Percentiles rank a stretch among this genome's conserved stretches.
phyloP scores from a whole-genome alignment of 2,797 vertebrate genomes.

The Crenichthys baileyi region DNA sequence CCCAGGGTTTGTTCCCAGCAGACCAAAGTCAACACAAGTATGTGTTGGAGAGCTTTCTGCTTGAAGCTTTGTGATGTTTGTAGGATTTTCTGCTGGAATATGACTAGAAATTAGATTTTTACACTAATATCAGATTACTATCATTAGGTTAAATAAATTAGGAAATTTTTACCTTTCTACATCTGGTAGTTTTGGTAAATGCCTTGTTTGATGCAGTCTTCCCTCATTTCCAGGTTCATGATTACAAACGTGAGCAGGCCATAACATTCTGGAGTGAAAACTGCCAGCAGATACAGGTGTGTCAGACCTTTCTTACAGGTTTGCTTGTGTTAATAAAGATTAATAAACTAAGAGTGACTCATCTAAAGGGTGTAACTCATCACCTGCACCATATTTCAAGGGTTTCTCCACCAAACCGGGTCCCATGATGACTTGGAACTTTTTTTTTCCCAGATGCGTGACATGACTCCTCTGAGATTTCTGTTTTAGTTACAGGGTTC shows the following conservation, averaged over 20 bases:
- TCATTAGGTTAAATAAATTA: too few relatives aligned
- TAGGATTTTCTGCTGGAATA: background rate
- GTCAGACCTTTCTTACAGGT: conserved; percentile 12
- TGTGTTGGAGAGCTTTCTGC: background rate
- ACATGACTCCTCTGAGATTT: too few relatives aligned
- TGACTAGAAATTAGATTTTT: background rate
- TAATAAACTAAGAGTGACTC: background rate
- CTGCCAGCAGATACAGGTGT: conserved; percentile 70
- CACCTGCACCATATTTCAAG: too few relatives aligned
- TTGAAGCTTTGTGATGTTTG: background rate
- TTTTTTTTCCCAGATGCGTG: too few relatives aligned
- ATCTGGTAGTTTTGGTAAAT: background rate
- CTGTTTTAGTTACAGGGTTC: too few relatives aligned
- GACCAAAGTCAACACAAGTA: conserved; percentile 55
- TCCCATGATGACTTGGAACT: too few relatives aligned
- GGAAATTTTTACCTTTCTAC: background rate
- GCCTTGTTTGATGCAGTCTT: background rate
- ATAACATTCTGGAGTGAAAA: conserved; percentile 83
- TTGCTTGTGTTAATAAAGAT: background rate
- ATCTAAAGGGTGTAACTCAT: too few relatives aligned
- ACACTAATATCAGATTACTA: background rate
- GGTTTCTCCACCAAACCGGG: too few relatives aligned
- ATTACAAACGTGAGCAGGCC: conserved; percentile 75
- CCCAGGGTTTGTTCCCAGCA: conserved; percentile 67
- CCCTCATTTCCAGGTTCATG: conserved; percentile 60